A percentile compares a stretch with the other conserved stretches of the same genome.
These are phyloP conservation scores for Ruditapes philippinarum DNA, from an alignment of 1,140 invertebrate species.

Conservation along the genomic window DNA sequence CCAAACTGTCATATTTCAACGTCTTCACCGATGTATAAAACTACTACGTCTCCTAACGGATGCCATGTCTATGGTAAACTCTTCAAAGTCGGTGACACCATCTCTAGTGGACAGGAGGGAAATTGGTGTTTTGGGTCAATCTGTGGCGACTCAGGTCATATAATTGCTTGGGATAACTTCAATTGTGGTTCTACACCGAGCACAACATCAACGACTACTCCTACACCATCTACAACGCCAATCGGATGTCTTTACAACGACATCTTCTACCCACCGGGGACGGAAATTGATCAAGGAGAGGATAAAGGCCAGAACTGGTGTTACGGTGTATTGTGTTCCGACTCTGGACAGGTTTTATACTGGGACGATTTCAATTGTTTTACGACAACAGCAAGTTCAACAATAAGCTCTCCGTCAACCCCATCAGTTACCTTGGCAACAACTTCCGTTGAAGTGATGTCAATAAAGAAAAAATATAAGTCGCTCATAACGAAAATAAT, in stretches of 20 bases:
- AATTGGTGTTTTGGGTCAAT: not conserved
- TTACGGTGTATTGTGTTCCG: not conserved
- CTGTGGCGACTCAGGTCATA: not conserved
- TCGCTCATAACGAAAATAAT: too few species aligned
- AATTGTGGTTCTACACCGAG: not conserved
- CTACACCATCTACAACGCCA: not conserved
- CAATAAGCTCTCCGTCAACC: too few species aligned
- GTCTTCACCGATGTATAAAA: not conserved
- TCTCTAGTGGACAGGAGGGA: not conserved
- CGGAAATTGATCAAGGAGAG: not conserved
- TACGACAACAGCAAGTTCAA: not conserved
- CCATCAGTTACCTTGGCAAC: too few species aligned
- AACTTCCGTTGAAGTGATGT: too few species aligned
- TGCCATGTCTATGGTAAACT: not conserved
- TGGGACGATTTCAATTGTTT: not conserved
- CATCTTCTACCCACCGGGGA: not conserved
- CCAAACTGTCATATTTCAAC: not conserved
- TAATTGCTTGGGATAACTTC: not conserved
- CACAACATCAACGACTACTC: not conserved
- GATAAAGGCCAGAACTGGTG: not conserved
- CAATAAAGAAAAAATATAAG: too few species aligned
- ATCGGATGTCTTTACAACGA: not conserved
- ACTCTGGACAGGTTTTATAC: not conserved
- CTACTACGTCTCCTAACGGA: not conserved
- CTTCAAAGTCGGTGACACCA: not conserved